Conservation (phyloP, 2,113 vertebrate genomes). For the Galemys pyrenaicus region DNA sequence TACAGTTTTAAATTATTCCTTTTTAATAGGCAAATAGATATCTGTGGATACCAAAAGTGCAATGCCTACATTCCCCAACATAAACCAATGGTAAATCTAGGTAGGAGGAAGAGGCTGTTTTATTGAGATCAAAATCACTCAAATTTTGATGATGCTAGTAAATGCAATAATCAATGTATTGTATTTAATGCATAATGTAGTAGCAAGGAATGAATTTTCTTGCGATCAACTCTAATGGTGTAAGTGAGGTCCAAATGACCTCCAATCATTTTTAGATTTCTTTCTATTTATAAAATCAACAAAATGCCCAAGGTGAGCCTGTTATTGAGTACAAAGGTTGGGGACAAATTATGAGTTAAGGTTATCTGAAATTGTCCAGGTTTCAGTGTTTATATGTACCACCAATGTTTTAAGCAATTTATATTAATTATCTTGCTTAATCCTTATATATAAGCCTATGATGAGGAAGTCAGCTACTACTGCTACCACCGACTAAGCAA, state of each 20-base stretch:
- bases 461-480: neutral
- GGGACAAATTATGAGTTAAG: neutral
- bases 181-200: neutral
- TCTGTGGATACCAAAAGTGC: neutral
- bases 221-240: neutral
- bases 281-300: neutral
- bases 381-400: neutral
- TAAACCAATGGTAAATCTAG: neutral
- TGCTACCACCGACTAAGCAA: neutral
- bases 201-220: neutral
- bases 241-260: neutral
- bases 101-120: neutral
- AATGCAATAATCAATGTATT: neutral
- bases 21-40: constrained; percentile 32
- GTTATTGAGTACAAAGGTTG: neutral
- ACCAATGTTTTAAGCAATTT: neutral
- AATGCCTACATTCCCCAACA: neutral
- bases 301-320: neutral
- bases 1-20: too few species aligned
- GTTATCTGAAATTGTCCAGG: neutral
- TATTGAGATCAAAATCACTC: neutral
- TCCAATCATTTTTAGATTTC: neutral
- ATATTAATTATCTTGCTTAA: neutral
- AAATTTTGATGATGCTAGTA: neutral
- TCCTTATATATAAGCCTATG: neutral